Evolutionary conservation across 2,797 vertebrate species (phyloP).

Genomic region (Melanotaenia maccullochi): DNA sequence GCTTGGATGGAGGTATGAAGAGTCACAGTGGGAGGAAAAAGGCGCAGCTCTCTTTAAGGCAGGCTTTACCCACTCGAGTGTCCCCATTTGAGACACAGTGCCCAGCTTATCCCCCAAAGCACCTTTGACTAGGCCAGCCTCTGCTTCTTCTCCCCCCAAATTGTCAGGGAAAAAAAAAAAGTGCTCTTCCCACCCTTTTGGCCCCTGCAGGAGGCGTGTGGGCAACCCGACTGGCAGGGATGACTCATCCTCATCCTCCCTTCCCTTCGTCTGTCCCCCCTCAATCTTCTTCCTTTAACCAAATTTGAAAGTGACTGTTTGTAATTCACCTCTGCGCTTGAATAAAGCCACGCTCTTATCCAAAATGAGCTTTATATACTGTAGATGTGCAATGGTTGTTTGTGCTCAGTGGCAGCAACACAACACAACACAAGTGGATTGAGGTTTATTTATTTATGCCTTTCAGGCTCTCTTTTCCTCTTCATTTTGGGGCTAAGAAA

Average conservation of each 20-base stretch:
- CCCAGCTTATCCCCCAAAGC: slow-evolving; percentile 69
- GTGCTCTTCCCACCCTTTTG: slow-evolving; percentile 27
- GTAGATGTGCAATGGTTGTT: slow-evolving; percentile 56
- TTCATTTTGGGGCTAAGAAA: slow-evolving; percentile 79
- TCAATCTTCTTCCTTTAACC: slow-evolving; percentile 54
- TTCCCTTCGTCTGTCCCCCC: slow-evolving; percentile 3
- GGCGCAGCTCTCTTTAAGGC: slow-evolving; percentile 63
- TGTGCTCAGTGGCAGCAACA: slow-evolving; percentile 55
- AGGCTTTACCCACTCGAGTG: slow-evolving; percentile 77
- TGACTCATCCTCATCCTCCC: slow-evolving; percentile 67
- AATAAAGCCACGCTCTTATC: slow-evolving; percentile 47
- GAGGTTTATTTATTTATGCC: slow-evolving; percentile 82
- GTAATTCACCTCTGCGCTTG: slow-evolving; percentile 65
- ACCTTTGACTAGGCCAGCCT: slow-evolving; percentile 66
- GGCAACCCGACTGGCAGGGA: slow-evolving; percentile 57
- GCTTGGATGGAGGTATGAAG: slow-evolving; percentile 71
- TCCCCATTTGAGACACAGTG: slow-evolving; percentile 75
- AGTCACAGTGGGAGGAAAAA: slow-evolving; percentile 61
- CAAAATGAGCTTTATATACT: slow-evolving; percentile 58
- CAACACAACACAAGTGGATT: slow-evolving; percentile 64
- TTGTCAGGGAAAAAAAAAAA: neutral
- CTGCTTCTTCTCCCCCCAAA: neutral
- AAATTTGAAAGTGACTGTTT: slow-evolving; percentile 66
- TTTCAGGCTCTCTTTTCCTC: slow-evolving; percentile 76
- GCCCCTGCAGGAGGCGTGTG: slow-evolving; percentile 44